Evolutionary conservation across 2,888 invertebrate genomes (phyloP), one percentile per base, ranked within the genome.

Genomic region (Rotaria macrura): DNA sequence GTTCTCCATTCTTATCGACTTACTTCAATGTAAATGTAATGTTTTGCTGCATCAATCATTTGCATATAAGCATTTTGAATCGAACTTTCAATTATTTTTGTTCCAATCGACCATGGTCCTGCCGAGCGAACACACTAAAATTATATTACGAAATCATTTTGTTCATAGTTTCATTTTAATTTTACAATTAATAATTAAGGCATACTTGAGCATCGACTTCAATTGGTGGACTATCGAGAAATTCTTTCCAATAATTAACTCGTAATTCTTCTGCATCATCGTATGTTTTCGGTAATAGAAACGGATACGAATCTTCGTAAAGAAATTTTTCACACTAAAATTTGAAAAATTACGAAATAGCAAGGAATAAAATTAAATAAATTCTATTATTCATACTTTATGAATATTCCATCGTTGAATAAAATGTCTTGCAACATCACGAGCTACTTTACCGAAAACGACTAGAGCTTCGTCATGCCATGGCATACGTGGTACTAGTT

Each of bases 61-160:
- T 96, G 94, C 83, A 97, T 93, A 90, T 98, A 98, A 0, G 97
- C 97, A 89, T 96, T 94, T 89, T 96, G 96, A 87, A 97, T 96
- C 89, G 96, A 96, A 89, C 94, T 94, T 89, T 97, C 97, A 0
- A 94, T 93, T 89, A 94, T 94, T 0, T 52, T 95, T 92, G 95
- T 95, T 2, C 96, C 97, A 87, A 94, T 94, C 34, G 96, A 97
- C 97, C 97, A 97, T 86, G 94, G 94, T 52, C 95, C 94, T 1
- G 94, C 94, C 89, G 96, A 96, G 87, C 97, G 93, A n/a, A 85
- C 38, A 47, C 79, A 54, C 85, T 86, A 47, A n/a, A n/a, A n/a
- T n/a, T n/a, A n/a, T n/a, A n/a, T n/a, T n/a, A n/a, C n/a, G n/a
- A n/a, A n/a, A n/a, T n/a, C n/a, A n/a, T n/a, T n/a, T n/a, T n/a